Base-by-base conservation (phyloP, 2,797 vertebrate species). In the Xenopus petersii region DNA sequence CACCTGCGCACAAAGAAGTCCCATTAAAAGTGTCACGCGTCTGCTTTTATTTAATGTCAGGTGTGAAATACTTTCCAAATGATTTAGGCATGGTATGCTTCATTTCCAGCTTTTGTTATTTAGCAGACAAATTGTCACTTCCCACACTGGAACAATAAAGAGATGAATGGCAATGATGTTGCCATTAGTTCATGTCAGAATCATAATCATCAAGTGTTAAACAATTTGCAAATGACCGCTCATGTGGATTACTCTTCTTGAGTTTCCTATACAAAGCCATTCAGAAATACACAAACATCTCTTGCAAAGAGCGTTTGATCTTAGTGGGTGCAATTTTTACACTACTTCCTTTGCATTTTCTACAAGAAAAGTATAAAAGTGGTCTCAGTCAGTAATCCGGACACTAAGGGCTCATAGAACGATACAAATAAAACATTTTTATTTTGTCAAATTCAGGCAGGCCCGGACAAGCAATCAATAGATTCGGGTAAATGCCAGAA, bases 91-190 rank as follows among this genome's bases (percentile, higher is more conserved):
- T 75, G 83, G 82, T 80, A 70, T 70, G 48, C 70, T 81, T 81
- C 67, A 62, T 0, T 81, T 81, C 42, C 66, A 81, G 67, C 7
- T 26, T 76, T 77, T 75, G 49, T 51, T 80, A 63, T 65, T 77
- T 13, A 63, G 65, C 81, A 82, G 81, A 81, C 74, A 24, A 80
- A 79, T 70, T 80, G 71, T 80, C 61, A 54, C 21, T 75, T 71
- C 81, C 64, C 6, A 17, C 59, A 64, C 70, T 33, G 55, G 64
- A 84, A 86, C 82, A 84, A 83, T 75, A 58, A 70, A 73, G 58
- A 10, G 47, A 80, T 84, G 75, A 72, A 67, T 82, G 83, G 69
- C 63, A 82, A 72, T 82, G 71, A 84, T 47, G 67, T 16, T 64
- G 5, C 49, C 71, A 81, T 77, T 76, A 75, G 78, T 71, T 73